Evolutionary conservation across 2,113 vertebrate genomes (phyloP).

Genomic region (Melanotaenia duboulayi): DNA sequence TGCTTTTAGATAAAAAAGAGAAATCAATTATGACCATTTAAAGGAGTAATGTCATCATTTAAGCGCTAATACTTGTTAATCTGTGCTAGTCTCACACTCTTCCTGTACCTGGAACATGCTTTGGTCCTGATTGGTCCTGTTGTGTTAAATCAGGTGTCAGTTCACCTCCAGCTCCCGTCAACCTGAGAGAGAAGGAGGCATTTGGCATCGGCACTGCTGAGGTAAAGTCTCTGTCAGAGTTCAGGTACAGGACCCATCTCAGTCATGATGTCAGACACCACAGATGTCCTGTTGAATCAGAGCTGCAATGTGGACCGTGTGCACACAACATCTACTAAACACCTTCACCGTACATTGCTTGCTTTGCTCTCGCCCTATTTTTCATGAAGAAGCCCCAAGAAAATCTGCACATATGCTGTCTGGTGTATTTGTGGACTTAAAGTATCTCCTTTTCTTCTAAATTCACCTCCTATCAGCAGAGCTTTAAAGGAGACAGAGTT

Average conservation of each 20-base stretch:
- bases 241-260: constrained; percentile 7
- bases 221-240: constrained; percentile 53
- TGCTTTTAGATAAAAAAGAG: too few species aligned
- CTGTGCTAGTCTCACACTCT: not conserved
- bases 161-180: constrained; percentile 57
- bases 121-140: not conserved
- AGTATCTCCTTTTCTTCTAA: too few species aligned
- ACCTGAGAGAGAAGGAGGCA: constrained; percentile 66
- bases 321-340: constrained; percentile 6
- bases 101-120: not conserved
- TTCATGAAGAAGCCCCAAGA: not conserved
- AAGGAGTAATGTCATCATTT: too few species aligned
- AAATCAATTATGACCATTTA: too few species aligned
- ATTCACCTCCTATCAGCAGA: too few species aligned
- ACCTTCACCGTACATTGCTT: constrained; percentile 3
- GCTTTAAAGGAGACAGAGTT: too few species aligned
- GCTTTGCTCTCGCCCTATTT: not conserved
- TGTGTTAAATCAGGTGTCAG: constrained; percentile 57
- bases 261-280: constrained; percentile 35
- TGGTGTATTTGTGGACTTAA: not conserved
- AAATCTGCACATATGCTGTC: not conserved
- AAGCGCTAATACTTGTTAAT: not conserved
- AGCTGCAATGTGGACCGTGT: not conserved
- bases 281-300: constrained; percentile 33
- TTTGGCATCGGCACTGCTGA: constrained; percentile 56